Evolutionary conservation across 2,797 vertebrate genomes (phyloP).

Genomic region (Carduelis carduelis): DNA sequence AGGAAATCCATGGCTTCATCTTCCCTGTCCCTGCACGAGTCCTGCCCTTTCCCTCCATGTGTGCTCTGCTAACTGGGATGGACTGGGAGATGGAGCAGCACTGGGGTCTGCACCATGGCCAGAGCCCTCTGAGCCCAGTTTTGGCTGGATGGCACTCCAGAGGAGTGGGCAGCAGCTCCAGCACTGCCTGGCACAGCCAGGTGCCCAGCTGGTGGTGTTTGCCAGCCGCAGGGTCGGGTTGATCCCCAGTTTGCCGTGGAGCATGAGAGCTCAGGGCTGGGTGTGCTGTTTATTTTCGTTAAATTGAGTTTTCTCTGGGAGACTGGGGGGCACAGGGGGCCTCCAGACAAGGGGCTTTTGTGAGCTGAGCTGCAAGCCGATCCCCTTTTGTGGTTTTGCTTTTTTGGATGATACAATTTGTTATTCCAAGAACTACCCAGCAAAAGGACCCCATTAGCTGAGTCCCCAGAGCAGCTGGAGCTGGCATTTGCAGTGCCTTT

Average conservation of each 20-base stretch:
- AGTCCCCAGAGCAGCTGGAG: neutral
- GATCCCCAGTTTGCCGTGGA: neutral
- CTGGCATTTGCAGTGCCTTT: neutral
- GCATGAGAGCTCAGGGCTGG: neutral
- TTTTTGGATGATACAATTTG: constrained; percentile 66
- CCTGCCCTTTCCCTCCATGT: fast-evolving
- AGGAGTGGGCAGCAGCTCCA: neutral
- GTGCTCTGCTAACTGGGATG: neutral
- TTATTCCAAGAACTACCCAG: constrained; percentile 59
- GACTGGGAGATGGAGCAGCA: neutral
- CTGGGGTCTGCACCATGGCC: neutral
- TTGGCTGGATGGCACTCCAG: neutral
- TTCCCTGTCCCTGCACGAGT: neutral
- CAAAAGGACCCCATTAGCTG: constrained; percentile 10
- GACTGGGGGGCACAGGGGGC: neutral
- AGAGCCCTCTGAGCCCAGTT: neutral
- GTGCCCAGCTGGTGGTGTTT: fast-evolving
- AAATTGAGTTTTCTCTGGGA: constrained; percentile 13
- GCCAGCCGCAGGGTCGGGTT: fast-evolving
- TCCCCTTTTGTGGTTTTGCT: constrained; percentile 59
- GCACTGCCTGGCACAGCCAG: neutral
- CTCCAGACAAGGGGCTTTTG: constrained; percentile 63
- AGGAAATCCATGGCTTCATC: fast-evolving
- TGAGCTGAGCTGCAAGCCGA: neutral
- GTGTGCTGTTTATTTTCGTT: neutral